Conservation (phyloP, 37 sponge, comb jelly and placozoan genomes). For the Crambe crambe region DNA sequence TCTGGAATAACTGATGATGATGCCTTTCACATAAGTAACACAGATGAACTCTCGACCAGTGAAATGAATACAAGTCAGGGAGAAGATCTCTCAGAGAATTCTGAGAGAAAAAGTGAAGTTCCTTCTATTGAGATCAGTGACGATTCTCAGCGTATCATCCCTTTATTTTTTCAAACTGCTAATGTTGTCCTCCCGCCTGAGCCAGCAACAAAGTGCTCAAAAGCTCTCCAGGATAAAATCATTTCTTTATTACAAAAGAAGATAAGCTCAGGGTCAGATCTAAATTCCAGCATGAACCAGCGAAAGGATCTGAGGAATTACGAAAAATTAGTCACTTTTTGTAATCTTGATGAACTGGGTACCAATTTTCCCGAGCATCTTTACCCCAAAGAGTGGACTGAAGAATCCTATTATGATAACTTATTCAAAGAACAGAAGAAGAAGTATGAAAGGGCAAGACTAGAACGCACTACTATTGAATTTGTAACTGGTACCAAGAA, state of each 20-base stretch:
- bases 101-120: too few relatives aligned
- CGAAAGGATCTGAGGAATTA: slow-evolving; percentile 84
- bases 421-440: slow-evolving; percentile 59
- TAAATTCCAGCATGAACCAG: slow-evolving; percentile 43
- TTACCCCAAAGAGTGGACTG: slow-evolving; percentile 67
- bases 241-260: slow-evolving; percentile 52
- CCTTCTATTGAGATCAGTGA: background rate
- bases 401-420: slow-evolving; percentile 58
- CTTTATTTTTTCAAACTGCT: background rate
- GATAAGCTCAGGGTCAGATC: slow-evolving; percentile 10
- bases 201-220: slow-evolving; percentile 35
- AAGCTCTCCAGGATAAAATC: slow-evolving; percentile 46
- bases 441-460: slow-evolving; percentile 67
- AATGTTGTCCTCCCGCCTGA: slow-evolving; percentile 28
- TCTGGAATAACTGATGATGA: background rate
- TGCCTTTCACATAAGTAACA: too few relatives aligned
- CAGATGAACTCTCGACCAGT: background rate
- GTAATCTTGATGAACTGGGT: slow-evolving; percentile 74
- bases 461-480: slow-evolving; percentile 12
- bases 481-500: slow-evolving; percentile 53
- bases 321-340: slow-evolving; percentile 69
- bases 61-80: background rate
- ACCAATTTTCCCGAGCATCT: slow-evolving; percentile 68
- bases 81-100: background rate
- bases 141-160: too few relatives aligned